Percentiles rank a stretch among this genome's conserved stretches.
Evolutionary conservation across 2,113 vertebrate species (phyloP).

Genomic region (Anser brachyrhynchus): DNA sequence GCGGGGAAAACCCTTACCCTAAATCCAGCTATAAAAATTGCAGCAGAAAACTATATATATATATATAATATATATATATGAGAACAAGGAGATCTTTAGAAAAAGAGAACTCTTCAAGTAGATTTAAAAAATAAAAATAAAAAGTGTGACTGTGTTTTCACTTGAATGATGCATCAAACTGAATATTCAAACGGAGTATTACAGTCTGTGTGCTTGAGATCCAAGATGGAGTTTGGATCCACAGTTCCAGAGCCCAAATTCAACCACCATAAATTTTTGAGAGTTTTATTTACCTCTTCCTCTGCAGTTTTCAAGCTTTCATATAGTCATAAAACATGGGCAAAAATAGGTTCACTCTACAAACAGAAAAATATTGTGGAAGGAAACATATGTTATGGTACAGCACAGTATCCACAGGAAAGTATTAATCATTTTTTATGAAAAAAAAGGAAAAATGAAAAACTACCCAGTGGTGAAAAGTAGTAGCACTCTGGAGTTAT

Average conservation of each 20-base stretch:
- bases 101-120: background rate
- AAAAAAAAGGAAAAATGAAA: background rate
- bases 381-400: background rate
- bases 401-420: background rate
- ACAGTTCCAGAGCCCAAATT: background rate
- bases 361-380: slow-evolving; percentile 8
- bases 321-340: background rate
- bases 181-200: background rate
- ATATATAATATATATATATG: background rate
- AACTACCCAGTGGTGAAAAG: background rate
- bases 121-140: background rate
- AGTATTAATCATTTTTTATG: background rate
- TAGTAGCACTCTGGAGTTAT: background rate
- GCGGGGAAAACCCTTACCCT: background rate
- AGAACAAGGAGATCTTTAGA: background rate
- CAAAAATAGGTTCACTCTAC: background rate
- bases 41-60: background rate
- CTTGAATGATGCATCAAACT: background rate
- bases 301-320: background rate
- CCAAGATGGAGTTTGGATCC: background rate
- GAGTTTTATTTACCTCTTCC: background rate
- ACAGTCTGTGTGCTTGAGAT: background rate
- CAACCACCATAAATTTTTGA: background rate
- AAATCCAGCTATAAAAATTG: background rate
- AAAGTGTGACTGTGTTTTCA: background rate